Percentiles rank a stretch among this genome's conserved stretches.
Conservation (phyloP, 2,888 invertebrate genomes). For the Cremastinae sp. region DNA sequence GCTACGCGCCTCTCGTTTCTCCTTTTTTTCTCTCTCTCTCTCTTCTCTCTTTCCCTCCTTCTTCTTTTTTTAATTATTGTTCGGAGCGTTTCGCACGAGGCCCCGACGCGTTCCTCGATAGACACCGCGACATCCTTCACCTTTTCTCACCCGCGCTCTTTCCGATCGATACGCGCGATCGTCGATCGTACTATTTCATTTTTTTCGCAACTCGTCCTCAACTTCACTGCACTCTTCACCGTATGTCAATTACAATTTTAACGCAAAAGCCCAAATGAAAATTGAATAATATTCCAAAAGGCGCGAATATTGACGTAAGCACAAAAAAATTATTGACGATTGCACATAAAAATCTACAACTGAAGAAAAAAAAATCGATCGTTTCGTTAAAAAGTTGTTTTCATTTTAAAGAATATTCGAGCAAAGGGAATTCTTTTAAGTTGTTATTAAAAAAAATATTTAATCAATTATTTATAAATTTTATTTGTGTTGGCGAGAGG, state of each 20-base stretch:
- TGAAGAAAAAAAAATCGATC: too few species aligned
- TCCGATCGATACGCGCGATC: constrained; percentile 13
- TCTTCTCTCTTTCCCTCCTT: constrained; percentile 19
- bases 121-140: constrained; percentile 52
- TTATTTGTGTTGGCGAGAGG: neutral
- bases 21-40: constrained; percentile 17
- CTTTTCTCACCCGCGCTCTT: constrained; percentile 36
- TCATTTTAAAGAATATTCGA: too few species aligned
- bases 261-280: too few species aligned
- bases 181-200: constrained; percentile 29
- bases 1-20: constrained; percentile 21
- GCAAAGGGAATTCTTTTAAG: too few species aligned
- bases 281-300: too few species aligned
- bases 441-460: neutral
- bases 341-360: too few species aligned
- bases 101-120: constrained; percentile 18
- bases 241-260: too few species aligned
- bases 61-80: constrained; percentile 32
- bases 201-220: too few species aligned
- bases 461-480: constrained; percentile 1
- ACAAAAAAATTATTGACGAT: too few species aligned
- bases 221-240: too few species aligned
- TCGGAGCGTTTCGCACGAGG: constrained; percentile 45
- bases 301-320: too few species aligned
- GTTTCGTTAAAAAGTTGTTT: too few species aligned